phyloP scores from a whole-genome alignment of 2,888 invertebrate genomes.

The Erynnis tages region DNA sequence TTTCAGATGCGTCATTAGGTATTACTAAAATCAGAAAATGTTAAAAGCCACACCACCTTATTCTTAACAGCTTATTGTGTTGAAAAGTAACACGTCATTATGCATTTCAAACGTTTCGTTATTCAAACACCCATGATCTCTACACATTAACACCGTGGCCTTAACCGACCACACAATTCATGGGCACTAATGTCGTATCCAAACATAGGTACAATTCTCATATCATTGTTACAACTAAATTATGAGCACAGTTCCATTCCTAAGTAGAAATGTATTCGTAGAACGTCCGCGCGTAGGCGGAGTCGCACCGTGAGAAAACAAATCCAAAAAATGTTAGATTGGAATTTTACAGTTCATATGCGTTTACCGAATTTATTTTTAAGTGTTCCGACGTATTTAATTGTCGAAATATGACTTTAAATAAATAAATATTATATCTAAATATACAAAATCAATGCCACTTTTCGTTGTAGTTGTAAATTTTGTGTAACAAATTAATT shows the following conservation, averaged over 20 bases:
- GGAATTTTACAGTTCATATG: conserved; percentile 38
- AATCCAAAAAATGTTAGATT: conserved; percentile 54
- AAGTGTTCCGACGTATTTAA: not conserved
- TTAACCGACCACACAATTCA: conserved; percentile 18
- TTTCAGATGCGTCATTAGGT: too few relatives aligned
- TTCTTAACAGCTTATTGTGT: too few relatives aligned
- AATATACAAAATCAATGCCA: too few relatives aligned
- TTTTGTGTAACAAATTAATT: too few relatives aligned
- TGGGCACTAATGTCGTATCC: conserved; percentile 43
- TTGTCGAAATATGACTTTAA: too few relatives aligned
- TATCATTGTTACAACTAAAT: conserved; percentile 58
- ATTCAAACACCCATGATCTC: conserved; percentile 1
- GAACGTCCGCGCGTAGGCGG: conserved; percentile 63
- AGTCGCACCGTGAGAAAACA: conserved; percentile 69
- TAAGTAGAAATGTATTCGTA: conserved; percentile 66
- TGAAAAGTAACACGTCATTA: too few relatives aligned
- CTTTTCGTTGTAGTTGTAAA: too few relatives aligned
- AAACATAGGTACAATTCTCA: conserved; percentile 44
- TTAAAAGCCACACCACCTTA: too few relatives aligned
- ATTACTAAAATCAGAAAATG: too few relatives aligned
- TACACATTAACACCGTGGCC: conserved; percentile 6
- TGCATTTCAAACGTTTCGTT: not conserved
- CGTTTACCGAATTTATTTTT: conserved; percentile 10
- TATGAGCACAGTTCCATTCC: conserved; percentile 66
- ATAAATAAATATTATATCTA: too few relatives aligned